Conservation (phyloP, 2,888 invertebrate genomes). For the Plagodis pulveraria region DNA sequence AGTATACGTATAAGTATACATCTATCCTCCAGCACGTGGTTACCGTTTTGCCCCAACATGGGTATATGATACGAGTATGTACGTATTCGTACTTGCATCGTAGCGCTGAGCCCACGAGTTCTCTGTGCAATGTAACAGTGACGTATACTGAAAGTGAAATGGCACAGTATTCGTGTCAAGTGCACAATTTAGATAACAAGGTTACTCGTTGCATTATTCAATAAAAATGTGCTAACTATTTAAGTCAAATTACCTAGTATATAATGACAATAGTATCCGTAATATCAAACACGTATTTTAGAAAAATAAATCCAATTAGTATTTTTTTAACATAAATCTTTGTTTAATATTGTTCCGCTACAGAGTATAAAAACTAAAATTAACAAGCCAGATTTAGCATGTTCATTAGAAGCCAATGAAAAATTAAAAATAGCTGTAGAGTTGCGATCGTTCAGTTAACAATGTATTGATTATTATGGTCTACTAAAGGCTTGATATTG, state of each 20-base stretch:
- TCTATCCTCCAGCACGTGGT: constrained; percentile 18
- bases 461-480: constrained; percentile 2
- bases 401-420: constrained; percentile 7
- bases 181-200: constrained; percentile 84
- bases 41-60: constrained; percentile 23
- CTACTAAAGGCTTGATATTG: constrained; percentile 8
- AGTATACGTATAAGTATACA: not conserved
- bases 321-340: not conserved
- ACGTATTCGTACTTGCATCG: constrained; percentile 31
- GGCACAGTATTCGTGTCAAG: constrained; percentile 83
- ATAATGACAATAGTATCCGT: too few species aligned
- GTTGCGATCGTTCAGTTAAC: not conserved
- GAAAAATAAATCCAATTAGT: too few species aligned
- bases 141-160: constrained; percentile 82
- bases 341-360: constrained; percentile 3
- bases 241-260: constrained; percentile 12
- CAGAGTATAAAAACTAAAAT: constrained; percentile 13
- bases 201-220: constrained; percentile 78
- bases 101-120: constrained; percentile 47
- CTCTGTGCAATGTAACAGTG: constrained; percentile 52
- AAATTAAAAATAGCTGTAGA: constrained; percentile 13
- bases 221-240: constrained; percentile 50
- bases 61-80: constrained; percentile 12
- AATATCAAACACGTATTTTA: too few species aligned
- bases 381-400: constrained; percentile 14